Conservation (phyloP, 2,797 vertebrate genomes). For the Nannoperca obscura region DNA sequence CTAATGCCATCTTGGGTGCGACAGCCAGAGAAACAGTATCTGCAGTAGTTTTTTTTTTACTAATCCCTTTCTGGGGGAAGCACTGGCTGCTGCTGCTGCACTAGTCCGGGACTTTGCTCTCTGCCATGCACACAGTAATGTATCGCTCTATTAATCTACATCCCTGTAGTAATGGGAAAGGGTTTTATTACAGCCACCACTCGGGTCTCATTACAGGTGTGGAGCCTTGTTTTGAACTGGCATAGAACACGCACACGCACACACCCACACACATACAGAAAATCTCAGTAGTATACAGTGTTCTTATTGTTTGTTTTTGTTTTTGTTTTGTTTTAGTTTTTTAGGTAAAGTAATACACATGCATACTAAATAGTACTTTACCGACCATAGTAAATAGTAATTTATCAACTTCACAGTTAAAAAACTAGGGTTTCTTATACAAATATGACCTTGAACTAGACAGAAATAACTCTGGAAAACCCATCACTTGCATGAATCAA, state of each 20-base stretch:
- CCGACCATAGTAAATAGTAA: neutral
- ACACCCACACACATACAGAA: neutral
- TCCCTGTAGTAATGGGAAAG: slow-evolving; percentile 68
- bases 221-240: slow-evolving; percentile 35
- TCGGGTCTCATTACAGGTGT: slow-evolving; percentile 73
- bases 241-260: neutral
- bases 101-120: slow-evolving; percentile 52
- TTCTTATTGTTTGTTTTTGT: neutral
- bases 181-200: slow-evolving; percentile 72
- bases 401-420: neutral
- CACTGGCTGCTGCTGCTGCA: slow-evolving; percentile 43
- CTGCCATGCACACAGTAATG: slow-evolving; percentile 74
- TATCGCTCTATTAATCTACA: slow-evolving; percentile 81
- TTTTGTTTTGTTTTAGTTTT: neutral
- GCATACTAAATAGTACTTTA: neutral
- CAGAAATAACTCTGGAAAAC: neutral
- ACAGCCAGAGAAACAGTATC: slow-evolving; percentile 61
- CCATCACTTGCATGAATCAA: neutral
- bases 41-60: slow-evolving; percentile 52
- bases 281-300: neutral
- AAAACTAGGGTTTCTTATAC: neutral
- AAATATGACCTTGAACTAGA: neutral
- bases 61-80: slow-evolving; percentile 71
- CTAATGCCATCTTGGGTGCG: slow-evolving; percentile 69
- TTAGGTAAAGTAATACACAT: neutral